A percentile compares a stretch with the other conserved stretches of the same genome.
Conservation (phyloP, 2,797 vertebrate species). For the Ataeniobius toweri region DNA sequence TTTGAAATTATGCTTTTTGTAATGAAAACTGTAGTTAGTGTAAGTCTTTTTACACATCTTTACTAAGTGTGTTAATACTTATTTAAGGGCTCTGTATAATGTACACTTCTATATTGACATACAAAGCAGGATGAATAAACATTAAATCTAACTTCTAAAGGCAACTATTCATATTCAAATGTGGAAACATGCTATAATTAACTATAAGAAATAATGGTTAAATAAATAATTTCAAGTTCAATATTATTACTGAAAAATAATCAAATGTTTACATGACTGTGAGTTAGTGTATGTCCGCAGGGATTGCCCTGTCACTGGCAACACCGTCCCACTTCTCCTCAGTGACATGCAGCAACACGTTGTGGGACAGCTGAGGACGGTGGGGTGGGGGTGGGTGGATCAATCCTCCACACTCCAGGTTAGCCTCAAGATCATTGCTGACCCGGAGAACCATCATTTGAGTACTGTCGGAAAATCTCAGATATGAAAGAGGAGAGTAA, state of each 20-base stretch:
- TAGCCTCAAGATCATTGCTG: slow-evolving; percentile 66
- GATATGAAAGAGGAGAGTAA: slow-evolving; percentile 61
- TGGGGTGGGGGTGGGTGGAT: slow-evolving; percentile 18
- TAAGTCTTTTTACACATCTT: not conserved
- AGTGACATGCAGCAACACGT: slow-evolving; percentile 90
- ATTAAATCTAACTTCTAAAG: not conserved
- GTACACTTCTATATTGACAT: not conserved
- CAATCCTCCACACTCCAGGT: slow-evolving; percentile 63
- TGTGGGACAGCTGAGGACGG: slow-evolving; percentile 89
- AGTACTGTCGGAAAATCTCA: slow-evolving; percentile 62
- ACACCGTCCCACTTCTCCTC: slow-evolving; percentile 74
- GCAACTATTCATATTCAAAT: not conserved
- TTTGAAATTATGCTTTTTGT: not conserved
- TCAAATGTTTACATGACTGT: slow-evolving; percentile 6
- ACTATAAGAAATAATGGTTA: not conserved
- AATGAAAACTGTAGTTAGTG: not conserved
- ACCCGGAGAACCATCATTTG: slow-evolving; percentile 61
- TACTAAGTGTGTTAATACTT: not conserved
- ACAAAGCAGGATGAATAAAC: not conserved
- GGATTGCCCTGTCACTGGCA: slow-evolving; percentile 70
- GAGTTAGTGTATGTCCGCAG: slow-evolving; percentile 27
- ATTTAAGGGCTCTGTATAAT: not conserved
- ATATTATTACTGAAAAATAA: not conserved
- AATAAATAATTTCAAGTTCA: not conserved
- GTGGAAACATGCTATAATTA: not conserved